Evolutionary conservation across 92 coral and sea anemone species (phyloP).

Genomic region (Porites rus): DNA sequence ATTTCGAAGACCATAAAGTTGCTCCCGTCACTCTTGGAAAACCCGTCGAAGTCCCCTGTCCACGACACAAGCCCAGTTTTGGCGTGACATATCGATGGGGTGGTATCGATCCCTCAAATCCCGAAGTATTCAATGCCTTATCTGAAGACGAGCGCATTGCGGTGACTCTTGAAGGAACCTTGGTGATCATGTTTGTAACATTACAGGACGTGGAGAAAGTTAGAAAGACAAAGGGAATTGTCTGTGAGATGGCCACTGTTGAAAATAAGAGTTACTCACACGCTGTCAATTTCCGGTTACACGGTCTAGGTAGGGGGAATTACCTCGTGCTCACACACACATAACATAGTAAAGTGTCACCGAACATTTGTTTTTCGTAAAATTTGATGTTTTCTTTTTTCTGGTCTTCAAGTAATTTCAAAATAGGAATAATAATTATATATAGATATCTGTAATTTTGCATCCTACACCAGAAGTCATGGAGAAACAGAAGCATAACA

Average conservation of each 20-base stretch:
- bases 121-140: not conserved
- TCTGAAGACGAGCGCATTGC: conserved; percentile 11
- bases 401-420: no score
- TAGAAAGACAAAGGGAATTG: not conserved
- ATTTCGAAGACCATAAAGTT: conserved; percentile 3
- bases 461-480: no score
- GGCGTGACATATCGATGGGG: conserved; percentile 39
- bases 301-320: conserved; percentile 2
- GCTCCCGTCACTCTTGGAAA: conserved; percentile 27
- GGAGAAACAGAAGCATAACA: no score
- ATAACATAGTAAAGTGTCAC: no score
- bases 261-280: not conserved
- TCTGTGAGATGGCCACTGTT: not conserved
- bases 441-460: no score
- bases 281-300: not conserved
- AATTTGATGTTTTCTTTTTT: no score
- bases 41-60: conserved; percentile 27
- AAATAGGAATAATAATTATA: no score
- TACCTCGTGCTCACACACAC: not conserved
- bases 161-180: conserved; percentile 18
- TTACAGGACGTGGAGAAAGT: not conserved
- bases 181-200: conserved; percentile 26
- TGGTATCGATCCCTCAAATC: not conserved
- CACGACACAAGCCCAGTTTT: conserved; percentile 7
- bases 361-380: no score